Evolutionary conservation across 2,797 vertebrate species (phyloP).

Genomic region (Eleutherodactylus coqui): DNA sequence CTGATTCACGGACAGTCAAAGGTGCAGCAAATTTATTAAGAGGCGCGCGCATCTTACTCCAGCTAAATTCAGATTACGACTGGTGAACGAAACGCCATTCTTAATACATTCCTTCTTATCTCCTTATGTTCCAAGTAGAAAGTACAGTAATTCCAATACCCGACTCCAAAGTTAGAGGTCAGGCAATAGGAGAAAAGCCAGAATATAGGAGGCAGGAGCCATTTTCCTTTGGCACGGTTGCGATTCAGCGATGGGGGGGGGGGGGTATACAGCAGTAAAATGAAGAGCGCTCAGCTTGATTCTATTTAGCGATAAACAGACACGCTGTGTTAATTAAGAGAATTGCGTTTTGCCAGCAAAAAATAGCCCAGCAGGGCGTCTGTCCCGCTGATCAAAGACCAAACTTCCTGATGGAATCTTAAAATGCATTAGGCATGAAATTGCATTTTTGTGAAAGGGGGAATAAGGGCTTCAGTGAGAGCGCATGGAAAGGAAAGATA

Average conservation of each 20-base stretch:
- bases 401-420: conserved; percentile 80
- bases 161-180: conserved; percentile 24
- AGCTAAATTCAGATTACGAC: too few relatives aligned
- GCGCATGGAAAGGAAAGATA: conserved; percentile 34
- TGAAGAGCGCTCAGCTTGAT: conserved; percentile 69
- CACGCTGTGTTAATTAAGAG: conserved; percentile 81
- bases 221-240: conserved; percentile 59
- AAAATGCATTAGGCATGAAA: conserved; percentile 81
- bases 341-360: conserved; percentile 79
- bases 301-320: conserved; percentile 72
- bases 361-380: conserved; percentile 74
- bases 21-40: too few relatives aligned
- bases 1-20: too few relatives aligned
- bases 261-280: conserved; percentile 72
- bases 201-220: neutral
- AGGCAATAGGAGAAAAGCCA: neutral
- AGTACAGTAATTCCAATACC: neutral
- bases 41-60: too few relatives aligned
- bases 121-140: neutral
- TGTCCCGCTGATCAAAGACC: conserved; percentile 76
- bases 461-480: conserved; percentile 64
- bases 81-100: too few relatives aligned
- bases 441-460: conserved; percentile 76
- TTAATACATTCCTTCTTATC: too few relatives aligned
- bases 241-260: conserved; percentile 66